These are phyloP conservation scores for Columba livia DNA, from an alignment of 2,113 vertebrate genomes.

Conservation along the genomic window DNA sequence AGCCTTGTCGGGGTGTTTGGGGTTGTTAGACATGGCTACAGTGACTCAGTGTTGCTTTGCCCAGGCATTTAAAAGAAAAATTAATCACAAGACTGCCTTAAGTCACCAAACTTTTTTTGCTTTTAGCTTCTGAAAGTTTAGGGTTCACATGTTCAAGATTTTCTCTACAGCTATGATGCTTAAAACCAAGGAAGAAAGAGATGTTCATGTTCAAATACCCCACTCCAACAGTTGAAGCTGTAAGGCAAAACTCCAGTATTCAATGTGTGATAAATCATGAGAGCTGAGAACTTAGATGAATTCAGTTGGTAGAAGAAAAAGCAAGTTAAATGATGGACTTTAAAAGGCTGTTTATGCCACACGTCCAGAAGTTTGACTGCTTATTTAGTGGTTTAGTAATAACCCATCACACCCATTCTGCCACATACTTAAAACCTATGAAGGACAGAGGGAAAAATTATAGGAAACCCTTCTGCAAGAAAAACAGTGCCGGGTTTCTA, in stretches of 20 bases:
- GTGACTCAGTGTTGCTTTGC: slow-evolving; percentile 49
- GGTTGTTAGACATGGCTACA: slow-evolving; percentile 14
- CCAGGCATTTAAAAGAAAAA: background rate
- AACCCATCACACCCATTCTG: background rate
- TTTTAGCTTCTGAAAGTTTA: background rate
- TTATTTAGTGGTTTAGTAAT: background rate
- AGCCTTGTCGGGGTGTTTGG: slow-evolving; percentile 8
- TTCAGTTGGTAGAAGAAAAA: background rate
- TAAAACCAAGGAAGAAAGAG: background rate
- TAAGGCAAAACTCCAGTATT: background rate
- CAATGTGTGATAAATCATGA: background rate
- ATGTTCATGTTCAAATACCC: background rate
- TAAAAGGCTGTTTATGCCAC: background rate
- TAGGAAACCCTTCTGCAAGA: background rate
- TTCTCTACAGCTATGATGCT: background rate
- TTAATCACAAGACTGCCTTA: slow-evolving; percentile 2
- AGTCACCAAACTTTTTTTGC: background rate
- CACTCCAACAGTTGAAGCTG: background rate
- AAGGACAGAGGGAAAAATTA: background rate
- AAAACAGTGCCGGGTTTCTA: background rate
- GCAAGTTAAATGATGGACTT: background rate
- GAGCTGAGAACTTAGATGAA: background rate
- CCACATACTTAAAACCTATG: background rate
- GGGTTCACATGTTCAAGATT: background rate
- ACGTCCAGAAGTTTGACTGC: background rate